These are phyloP conservation scores for Equus quagga DNA, from an alignment of 2,113 vertebrate species.

Conservation along the genomic window DNA sequence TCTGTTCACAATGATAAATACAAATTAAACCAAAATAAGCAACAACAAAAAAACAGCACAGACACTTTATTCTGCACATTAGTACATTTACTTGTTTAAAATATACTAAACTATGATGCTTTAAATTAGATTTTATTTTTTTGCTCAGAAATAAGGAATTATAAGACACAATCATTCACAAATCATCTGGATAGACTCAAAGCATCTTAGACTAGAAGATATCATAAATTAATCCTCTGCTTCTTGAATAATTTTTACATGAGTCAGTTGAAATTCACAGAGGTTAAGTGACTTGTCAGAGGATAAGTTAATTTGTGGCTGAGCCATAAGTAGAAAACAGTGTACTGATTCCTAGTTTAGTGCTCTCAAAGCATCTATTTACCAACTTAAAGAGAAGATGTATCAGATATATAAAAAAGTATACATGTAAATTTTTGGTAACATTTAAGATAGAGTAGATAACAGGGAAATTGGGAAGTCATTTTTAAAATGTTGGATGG, in stretches of 20 bases:
- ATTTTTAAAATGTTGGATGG: neutral
- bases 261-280: neutral
- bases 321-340: neutral
- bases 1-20: neutral
- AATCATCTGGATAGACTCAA: neutral
- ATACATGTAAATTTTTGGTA: neutral
- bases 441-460: neutral
- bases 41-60: neutral
- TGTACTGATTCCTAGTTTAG: neutral
- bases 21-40: neutral
- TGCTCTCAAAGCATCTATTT: neutral
- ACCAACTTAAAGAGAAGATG: neutral
- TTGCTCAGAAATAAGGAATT: neutral
- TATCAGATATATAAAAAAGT: neutral
- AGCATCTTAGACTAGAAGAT: neutral
- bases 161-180: neutral
- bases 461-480: neutral
- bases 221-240: neutral
- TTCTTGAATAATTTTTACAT: neutral
- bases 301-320: neutral
- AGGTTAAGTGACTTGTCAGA: neutral
- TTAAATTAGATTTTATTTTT: neutral
- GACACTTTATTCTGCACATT: neutral
- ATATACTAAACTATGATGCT: neutral
- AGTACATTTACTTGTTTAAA: neutral